Conservation (phyloP, 2,888 invertebrate genomes). For the Macrosoma leucophasiata region DNA sequence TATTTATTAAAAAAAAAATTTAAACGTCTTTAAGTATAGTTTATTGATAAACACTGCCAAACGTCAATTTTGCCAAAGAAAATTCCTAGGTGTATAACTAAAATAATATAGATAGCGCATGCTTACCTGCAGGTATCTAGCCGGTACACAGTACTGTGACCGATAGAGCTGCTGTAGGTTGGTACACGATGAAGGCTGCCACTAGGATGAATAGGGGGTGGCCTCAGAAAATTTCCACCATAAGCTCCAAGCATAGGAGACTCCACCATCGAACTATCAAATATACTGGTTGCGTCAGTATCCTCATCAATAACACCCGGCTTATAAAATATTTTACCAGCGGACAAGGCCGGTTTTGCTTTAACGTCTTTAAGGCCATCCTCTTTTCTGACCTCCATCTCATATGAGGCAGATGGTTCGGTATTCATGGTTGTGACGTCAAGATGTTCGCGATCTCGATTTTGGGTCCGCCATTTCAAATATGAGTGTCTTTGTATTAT, state of each 20-base stretch:
- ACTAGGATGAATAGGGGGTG: constrained; percentile 49
- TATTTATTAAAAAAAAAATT: too few species aligned
- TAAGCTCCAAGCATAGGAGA: constrained; percentile 56
- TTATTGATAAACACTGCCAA: too few species aligned
- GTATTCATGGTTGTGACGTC: constrained; percentile 34
- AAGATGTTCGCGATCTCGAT: constrained; percentile 40
- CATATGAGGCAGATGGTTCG: constrained; percentile 48
- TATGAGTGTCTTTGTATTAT: constrained; percentile 2
- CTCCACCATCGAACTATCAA: constrained; percentile 61
- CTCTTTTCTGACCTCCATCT: constrained; percentile 53
- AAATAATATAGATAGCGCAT: background rate
- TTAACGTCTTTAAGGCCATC: constrained; percentile 36
- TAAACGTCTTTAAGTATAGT: too few species aligned
- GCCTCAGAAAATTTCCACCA: constrained; percentile 45
- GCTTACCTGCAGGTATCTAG: constrained; percentile 75
- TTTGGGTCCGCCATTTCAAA: constrained; percentile 25
- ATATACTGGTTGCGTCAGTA: constrained; percentile 67
- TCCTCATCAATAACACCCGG: constrained; percentile 63
- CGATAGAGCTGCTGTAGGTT: constrained; percentile 77
- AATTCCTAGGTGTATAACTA: background rate
- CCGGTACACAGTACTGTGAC: constrained; percentile 70
- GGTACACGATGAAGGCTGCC: constrained; percentile 75
- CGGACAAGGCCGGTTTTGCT: constrained; percentile 42
- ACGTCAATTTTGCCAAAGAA: too few species aligned
- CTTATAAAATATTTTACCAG: constrained; percentile 67